phyloP scores from a whole-genome alignment of 2,113 vertebrate genomes.

The Limnothrissa miodon region DNA sequence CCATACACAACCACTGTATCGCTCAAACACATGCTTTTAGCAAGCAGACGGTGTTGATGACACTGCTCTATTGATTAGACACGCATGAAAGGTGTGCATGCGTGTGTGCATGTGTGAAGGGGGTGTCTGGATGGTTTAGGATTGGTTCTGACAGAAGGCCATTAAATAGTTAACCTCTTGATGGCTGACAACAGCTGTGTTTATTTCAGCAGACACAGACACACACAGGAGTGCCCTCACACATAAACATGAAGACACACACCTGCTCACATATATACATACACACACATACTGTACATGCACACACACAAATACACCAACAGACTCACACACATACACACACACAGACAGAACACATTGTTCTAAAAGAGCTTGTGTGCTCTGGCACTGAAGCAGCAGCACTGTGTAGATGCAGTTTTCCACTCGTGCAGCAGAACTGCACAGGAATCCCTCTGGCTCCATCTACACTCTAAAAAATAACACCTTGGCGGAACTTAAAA shows the following conservation, averaged over 20 bases:
- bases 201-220: neutral
- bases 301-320: neutral
- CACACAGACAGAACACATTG: neutral
- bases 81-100: no score
- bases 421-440: neutral
- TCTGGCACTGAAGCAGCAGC: neutral
- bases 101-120: no score
- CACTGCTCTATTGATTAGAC: no score
- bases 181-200: neutral
- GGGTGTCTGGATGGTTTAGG: neutral
- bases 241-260: neutral
- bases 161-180: neutral
- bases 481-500: no score
- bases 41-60: no score
- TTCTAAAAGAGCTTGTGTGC: neutral
- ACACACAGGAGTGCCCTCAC: neutral
- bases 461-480: neutral
- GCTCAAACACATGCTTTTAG: no score
- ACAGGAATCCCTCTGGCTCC: neutral
- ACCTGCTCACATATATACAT: neutral
- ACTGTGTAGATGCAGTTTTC: neutral
- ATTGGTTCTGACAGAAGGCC: neutral
- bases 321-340: neutral
- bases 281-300: no score
- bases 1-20: no score